phyloP scores from a whole-genome alignment of 2,888 invertebrate genomes.

The Apantesis nais region DNA sequence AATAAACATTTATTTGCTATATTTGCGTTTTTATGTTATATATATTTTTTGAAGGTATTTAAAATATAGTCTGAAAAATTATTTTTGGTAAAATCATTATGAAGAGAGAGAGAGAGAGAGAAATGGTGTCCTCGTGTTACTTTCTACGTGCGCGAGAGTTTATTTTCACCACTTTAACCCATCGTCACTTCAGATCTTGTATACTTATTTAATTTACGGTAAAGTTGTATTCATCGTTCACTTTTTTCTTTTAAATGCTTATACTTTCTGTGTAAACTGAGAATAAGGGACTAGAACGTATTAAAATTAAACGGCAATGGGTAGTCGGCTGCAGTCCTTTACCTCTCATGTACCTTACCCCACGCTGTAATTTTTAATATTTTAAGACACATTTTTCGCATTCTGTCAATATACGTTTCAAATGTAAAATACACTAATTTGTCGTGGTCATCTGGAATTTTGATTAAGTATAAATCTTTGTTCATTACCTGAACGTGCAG shows the following conservation, averaged over 20 bases:
- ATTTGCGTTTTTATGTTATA: slow-evolving; percentile 28
- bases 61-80: slow-evolving; percentile 34
- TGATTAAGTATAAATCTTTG: slow-evolving; percentile 31
- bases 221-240: not conserved
- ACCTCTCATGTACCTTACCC: not conserved
- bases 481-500: slow-evolving; percentile 53
- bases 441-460: slow-evolving; percentile 23
- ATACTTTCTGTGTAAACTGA: not conserved
- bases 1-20: slow-evolving; percentile 44
- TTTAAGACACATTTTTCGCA: not conserved
- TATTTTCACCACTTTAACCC: slow-evolving; percentile 59
- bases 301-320: not conserved
- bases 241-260: not conserved
- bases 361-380: not conserved
- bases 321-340: not conserved
- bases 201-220: slow-evolving; percentile 2
- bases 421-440: slow-evolving; percentile 24
- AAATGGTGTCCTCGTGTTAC: slow-evolving; percentile 55
- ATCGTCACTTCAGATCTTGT: slow-evolving; percentile 41
- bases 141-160: slow-evolving; percentile 60
- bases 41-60: slow-evolving; percentile 12
- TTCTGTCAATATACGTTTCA: not conserved
- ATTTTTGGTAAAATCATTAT: slow-evolving; percentile 53
- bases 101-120: slow-evolving; percentile 59
- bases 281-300: too few relatives aligned